Evolutionary conservation across 2,888 invertebrate species (phyloP), one percentile per base, ranked within the genome.

Genomic region (Watsonalla cultraria): DNA sequence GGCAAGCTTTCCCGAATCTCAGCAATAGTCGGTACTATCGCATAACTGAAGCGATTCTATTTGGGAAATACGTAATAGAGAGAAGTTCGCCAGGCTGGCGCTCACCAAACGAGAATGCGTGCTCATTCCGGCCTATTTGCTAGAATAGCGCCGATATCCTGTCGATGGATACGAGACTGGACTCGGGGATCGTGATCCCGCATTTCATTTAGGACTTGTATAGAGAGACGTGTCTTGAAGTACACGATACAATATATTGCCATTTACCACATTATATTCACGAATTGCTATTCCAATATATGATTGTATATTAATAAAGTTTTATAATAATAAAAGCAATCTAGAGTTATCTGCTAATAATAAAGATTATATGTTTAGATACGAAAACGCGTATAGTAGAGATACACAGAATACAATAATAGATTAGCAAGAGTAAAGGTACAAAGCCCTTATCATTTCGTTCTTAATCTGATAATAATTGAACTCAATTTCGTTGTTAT

Each of bases 31-130:
- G 60, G 68, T 65, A 68, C 72, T 68, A 76, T 83, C 76, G 11
- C 42, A 82, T 83, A 83, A 77, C 78, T 65, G 67, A 72, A 72
- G 73, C 74, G 70, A 79, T 80, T 72, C 78, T 80, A 83, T 82
- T 85, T 80, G 73, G 74, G 76, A 76, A 76, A 79, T 80, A 76
- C 70, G 78, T 76, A 76, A 79, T 80, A 75, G 74, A 75, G 73
- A 68, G 72, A 81, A 81, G 79, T 83, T 82, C 64, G 76, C 80
- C 84, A 80, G 73, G 68, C 78, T 72, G 84, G 78, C 85, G 83
- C 80, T 76, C 66, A 59, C 68, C 60, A 66, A 74, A 75, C 72
- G 73, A 67, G 70, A 71, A 75, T 74, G 77, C 72, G 75, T 72
- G 70, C 73, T 72, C 77, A 80, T 79, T 76, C 70, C 75, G 61